Base-by-base conservation (phyloP, 2,797 vertebrate genomes). In the Microctenopoma steveboyesi region DNA sequence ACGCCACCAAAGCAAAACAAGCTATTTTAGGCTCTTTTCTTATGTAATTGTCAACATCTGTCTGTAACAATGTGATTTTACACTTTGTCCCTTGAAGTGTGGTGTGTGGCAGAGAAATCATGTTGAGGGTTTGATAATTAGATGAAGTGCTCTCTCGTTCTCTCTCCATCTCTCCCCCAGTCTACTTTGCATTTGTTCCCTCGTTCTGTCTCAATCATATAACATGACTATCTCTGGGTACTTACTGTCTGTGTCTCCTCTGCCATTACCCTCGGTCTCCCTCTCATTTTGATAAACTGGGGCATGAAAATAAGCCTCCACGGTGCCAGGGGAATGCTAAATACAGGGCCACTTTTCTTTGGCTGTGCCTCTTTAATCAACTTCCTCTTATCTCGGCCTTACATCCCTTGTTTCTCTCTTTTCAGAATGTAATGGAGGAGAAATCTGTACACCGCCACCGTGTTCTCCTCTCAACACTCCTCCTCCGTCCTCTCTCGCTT, bases 271-370 rank as follows among this genome's bases (percentile, higher is more conserved):
- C 90, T 89, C 89, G 86, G 88, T 88, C 87, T 84, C 78, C 72
- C 58, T 82, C 84, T 83, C 86, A 81, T 88, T 91, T 71, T 89
- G 88, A 91, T 85, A 87, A 92, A 92, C 83, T 90, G 77, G 89
- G 88, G 86, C 89, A 90, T 92, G 90, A 88, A 91, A 91, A 90
- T 88, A 89, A 92, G 89, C 83, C 84, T 69, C 60, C 51, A 14
- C 73, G 27, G 76, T 89, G 90, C 89, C 82, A 86, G 78, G 76
- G 79, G 88, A 89, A 92, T 91, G 90, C 89, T 89, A 90, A 93
- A 91, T 86, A 84, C 88, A 58, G 84, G 81, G 57, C 74, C 72
- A 80, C 78, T 81, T 83, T 88, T 88, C 88, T 89, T 81, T 76
- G 77, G 79, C 85, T 72, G 62, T 70, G 82, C 76, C 81, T 90